Evolutionary conservation across 2,113 vertebrate species (phyloP).

Genomic region (Sinocyclocheilus anshuiensis): DNA sequence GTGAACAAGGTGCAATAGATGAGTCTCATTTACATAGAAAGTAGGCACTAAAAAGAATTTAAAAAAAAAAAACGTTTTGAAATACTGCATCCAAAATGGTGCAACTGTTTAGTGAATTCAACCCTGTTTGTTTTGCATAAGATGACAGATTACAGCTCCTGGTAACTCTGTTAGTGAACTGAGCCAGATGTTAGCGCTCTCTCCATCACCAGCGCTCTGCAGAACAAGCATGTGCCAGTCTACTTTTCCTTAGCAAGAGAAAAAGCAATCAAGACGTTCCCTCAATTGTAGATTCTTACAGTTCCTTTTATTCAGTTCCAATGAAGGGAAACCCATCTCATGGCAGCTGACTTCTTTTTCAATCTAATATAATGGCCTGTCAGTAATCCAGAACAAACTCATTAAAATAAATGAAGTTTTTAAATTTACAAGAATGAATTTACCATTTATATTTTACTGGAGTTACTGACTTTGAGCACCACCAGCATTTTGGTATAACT

Average conservation of each 20-base stretch:
- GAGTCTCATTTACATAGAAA: background rate
- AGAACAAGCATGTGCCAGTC: slow-evolving; percentile 35
- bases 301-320: background rate
- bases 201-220: slow-evolving; percentile 45
- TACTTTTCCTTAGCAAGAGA: background rate
- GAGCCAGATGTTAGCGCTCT: slow-evolving; percentile 69
- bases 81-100: background rate
- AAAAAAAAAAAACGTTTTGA: background rate
- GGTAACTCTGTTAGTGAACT: slow-evolving; percentile 69
- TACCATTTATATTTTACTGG: background rate
- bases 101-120: background rate
- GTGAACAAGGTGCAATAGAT: background rate
- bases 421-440: background rate
- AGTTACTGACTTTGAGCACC: background rate
- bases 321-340: background rate
- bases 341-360: background rate
- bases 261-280: background rate
- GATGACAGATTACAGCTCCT: slow-evolving; percentile 53
- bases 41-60: background rate
- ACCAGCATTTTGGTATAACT: background rate
- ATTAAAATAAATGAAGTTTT: background rate
- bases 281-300: background rate
- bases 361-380: background rate
- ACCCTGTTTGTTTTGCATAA: slow-evolving; percentile 56
- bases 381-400: slow-evolving; percentile 5